Evolutionary conservation across 1,140 invertebrate genomes (phyloP), one percentile per base, ranked within the genome.

Genomic region (Drosophila kepulauana): DNA sequence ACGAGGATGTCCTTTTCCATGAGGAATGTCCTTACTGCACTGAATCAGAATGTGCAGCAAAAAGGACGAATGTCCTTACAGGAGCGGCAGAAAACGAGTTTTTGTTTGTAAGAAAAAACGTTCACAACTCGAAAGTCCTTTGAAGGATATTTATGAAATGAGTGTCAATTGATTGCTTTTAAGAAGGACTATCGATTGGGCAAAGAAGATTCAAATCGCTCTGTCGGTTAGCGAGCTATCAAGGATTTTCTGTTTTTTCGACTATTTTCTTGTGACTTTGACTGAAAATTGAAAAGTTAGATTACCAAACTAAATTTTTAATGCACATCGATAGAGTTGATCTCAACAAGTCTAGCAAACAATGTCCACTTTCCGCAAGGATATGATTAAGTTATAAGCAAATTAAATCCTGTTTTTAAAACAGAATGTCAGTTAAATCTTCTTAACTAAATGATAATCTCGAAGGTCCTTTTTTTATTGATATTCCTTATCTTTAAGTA

Each of bases 61-160:
- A 61, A 61, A 48, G 45, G 45, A 49, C 28, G 45, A 61, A 61
- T 7, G 45, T n/a, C 58, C 58, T 61, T 48, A 2, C 3, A 16
- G 28, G 10, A 33, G 15, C 13, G 8, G 15, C 15, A 1, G 1
- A 11, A 63, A 10, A 63, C 11, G 0, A 11, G 2, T 3, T 5
- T 10, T 63, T 63, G 20, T 25, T 6, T 38, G 5, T 38, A 13
- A 41, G 28, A 13, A 15, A 41, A 51, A 63, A 51, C 0, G 1
- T 1, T 16, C 5, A 51, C 51, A 63, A 11, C 46, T 15, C 58
- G 28, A 25, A 1, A 10, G 13, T n/a, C 1, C 25, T 25, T 43
- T 48, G 3, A 7, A 10, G n/a, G 58, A 61, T 61, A 1, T 4
- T n/a, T 6, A 33, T 6, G 8, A 49, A 16, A 8, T n/a, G 7